phyloP scores from a whole-genome alignment of 2,888 invertebrate species.

The Thymelicus sylvestris region DNA sequence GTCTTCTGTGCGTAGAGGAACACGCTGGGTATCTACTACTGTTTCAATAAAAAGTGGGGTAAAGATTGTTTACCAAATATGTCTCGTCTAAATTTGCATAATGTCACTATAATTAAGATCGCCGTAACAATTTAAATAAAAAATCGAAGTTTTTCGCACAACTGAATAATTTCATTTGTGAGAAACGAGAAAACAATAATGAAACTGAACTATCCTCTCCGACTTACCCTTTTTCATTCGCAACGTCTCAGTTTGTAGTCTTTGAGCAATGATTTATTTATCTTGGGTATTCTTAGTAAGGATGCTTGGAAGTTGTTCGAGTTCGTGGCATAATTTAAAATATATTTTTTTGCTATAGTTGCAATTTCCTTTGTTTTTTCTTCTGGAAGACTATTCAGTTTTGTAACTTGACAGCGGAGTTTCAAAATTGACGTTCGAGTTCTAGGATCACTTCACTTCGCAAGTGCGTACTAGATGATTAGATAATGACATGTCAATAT shows the following conservation, averaged over 20 bases:
- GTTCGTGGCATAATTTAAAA: slow-evolving; percentile 21
- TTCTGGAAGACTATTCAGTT: too few relatives aligned
- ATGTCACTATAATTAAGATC: neutral
- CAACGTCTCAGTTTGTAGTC: slow-evolving; percentile 30
- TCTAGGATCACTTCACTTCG: too few relatives aligned
- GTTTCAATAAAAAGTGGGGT: too few relatives aligned
- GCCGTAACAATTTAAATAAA: neutral
- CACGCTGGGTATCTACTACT: too few relatives aligned
- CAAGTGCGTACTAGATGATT: too few relatives aligned
- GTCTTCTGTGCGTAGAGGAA: too few relatives aligned
- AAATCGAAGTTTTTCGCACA: neutral
- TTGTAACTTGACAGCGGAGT: too few relatives aligned
- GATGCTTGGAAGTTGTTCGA: slow-evolving; percentile 16
- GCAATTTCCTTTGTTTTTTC: neutral
- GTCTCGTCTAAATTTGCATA: too few relatives aligned
- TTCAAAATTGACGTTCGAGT: too few relatives aligned
- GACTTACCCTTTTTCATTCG: slow-evolving; percentile 32
- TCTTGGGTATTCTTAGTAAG: slow-evolving; percentile 33
- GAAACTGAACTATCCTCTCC: slow-evolving; percentile 30
- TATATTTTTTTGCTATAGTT: slow-evolving; percentile 11
- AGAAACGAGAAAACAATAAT: slow-evolving; percentile 22
- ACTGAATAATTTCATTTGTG: slow-evolving; percentile 16
- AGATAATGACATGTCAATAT: too few relatives aligned
- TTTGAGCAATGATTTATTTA: slow-evolving; percentile 33
- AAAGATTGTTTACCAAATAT: too few relatives aligned